A percentile compares a stretch with the other conserved stretches of the same genome.
phyloP scores from a whole-genome alignment of 2,797 vertebrate species.

The Synaphobranchus kaupii region DNA sequence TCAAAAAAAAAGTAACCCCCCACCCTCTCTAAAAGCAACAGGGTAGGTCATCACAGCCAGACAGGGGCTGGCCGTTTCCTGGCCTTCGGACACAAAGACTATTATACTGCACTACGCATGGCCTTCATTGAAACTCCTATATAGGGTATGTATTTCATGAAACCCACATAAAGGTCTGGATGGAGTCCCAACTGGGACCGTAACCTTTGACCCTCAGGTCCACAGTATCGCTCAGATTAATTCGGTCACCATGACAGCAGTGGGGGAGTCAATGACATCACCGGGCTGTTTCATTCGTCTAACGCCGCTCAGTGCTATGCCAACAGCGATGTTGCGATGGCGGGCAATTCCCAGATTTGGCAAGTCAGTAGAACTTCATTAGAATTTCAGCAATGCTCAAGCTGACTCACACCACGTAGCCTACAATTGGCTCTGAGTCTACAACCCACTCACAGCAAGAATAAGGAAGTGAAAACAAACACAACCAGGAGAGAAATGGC shows the following conservation, averaged over 20 bases:
- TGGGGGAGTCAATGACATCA: constrained; percentile 3
- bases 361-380: not conserved
- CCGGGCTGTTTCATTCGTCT: not conserved
- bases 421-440: not conserved
- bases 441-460: not conserved
- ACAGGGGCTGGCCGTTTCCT: too few relatives aligned
- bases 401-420: not conserved
- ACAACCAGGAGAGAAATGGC: not conserved
- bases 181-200: not conserved
- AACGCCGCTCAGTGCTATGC: not conserved
- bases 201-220: not conserved
- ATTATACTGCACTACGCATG: not conserved
- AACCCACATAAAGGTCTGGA: not conserved
- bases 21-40: not conserved
- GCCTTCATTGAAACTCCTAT: not conserved
- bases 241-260: not conserved
- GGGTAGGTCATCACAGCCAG: not conserved
- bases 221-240: not conserved
- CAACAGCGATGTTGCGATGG: not conserved
- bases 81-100: not conserved
- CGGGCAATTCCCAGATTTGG: not conserved
- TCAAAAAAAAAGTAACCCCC: constrained; percentile 6
- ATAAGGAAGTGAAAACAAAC: not conserved
- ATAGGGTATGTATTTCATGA: not conserved
- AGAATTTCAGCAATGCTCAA: not conserved